Conservation (phyloP, 2,888 invertebrate species). For the Hypselothyrea guttata region DNA sequence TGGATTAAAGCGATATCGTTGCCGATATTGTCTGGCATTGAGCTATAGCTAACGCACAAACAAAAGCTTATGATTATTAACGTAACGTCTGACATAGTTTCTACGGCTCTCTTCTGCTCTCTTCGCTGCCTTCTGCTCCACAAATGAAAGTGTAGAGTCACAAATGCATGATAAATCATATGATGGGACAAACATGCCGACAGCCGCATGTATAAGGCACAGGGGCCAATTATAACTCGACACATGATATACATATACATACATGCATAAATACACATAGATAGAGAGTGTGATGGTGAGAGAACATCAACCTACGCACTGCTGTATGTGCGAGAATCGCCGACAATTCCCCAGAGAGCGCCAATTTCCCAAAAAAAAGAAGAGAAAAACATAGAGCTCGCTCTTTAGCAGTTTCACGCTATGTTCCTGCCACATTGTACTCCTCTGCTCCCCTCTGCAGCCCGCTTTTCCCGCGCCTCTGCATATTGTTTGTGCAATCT, state of each 20-base stretch:
- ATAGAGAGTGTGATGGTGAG: not conserved
- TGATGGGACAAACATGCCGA: conserved; percentile 78
- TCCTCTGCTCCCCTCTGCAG: not conserved
- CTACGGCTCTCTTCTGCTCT: conserved; percentile 16
- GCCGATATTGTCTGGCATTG: conserved; percentile 32
- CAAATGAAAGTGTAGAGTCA: conserved; percentile 77
- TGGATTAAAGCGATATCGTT: conserved; percentile 55
- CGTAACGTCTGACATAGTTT: conserved; percentile 75
- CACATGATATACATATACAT: conserved; percentile 25
- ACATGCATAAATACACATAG: not conserved
- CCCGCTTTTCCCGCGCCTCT: not conserved
- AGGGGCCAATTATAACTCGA: conserved; percentile 51
- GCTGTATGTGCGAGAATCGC: conserved; percentile 24
- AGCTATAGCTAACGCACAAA: conserved; percentile 53
- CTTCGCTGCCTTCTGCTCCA: conserved; percentile 1
- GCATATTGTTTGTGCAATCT: conserved; percentile 63
- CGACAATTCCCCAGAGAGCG: conserved; percentile 58
- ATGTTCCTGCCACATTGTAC: conserved; percentile 34
- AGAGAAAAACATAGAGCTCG: conserved; percentile 25
- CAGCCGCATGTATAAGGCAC: conserved; percentile 59
- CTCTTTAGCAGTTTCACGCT: conserved; percentile 65
- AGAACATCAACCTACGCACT: conserved; percentile 55
- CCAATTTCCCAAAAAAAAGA: conserved; percentile 50
- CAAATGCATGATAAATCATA: conserved; percentile 79
- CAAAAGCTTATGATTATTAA: conserved; percentile 66